phyloP scores from a whole-genome alignment of 2,888 invertebrate genomes.

The Drosophila sordidapex region DNA sequence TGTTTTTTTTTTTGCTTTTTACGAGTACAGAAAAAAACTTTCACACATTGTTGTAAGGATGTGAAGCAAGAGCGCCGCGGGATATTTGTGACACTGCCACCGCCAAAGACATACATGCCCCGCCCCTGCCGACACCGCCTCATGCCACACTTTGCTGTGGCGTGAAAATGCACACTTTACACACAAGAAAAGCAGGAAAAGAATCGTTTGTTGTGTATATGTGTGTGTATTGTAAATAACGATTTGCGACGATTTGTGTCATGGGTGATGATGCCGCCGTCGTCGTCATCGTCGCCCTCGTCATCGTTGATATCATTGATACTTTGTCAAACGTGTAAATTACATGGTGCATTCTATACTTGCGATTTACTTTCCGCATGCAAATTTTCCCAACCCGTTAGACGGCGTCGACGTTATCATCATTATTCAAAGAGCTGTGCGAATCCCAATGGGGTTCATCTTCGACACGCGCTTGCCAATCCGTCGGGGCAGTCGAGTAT shows the following conservation, averaged over 20 bases:
- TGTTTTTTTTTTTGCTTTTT: constrained; percentile 11
- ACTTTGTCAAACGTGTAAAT: constrained; percentile 82
- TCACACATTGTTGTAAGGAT: constrained; percentile 81
- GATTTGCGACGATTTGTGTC: constrained; percentile 81
- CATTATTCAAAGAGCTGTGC: constrained; percentile 74
- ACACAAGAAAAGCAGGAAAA: constrained; percentile 12
- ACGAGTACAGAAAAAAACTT: constrained; percentile 71
- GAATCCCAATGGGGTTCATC: constrained; percentile 71
- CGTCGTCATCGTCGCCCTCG: constrained; percentile 50
- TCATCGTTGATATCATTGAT: constrained; percentile 75
- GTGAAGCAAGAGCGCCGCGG: constrained; percentile 76
- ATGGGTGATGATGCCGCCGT: constrained; percentile 61
- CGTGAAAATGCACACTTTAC: constrained; percentile 75
- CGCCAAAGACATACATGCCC: constrained; percentile 30
- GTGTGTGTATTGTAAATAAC: constrained; percentile 69
- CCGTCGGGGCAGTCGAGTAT: constrained; percentile 6
- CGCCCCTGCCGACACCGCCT: neutral
- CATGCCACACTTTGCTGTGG: constrained; percentile 28
- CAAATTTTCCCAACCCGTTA: constrained; percentile 62
- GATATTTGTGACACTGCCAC: constrained; percentile 66
- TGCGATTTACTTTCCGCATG: constrained; percentile 70
- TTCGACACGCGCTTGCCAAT: constrained; percentile 51
- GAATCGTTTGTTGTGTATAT: constrained; percentile 6
- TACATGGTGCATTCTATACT: constrained; percentile 75
- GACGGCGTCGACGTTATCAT: constrained; percentile 63